Evolutionary conservation across 2,113 vertebrate species (phyloP).

Genomic region (Sialia sialis): DNA sequence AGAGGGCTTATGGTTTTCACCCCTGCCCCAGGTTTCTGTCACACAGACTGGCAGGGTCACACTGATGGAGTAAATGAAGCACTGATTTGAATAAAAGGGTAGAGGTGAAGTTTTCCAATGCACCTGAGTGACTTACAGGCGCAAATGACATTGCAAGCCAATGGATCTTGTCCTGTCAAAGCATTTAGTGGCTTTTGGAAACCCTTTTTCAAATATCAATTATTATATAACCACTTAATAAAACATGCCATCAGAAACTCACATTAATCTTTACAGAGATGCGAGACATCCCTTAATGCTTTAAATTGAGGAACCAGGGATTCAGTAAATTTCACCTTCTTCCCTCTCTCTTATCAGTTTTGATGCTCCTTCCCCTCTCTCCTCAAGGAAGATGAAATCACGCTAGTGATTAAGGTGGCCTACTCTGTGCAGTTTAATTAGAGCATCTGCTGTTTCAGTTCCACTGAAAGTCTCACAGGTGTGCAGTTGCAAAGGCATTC

Average conservation of each 20-base stretch:
- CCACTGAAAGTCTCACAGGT: background rate
- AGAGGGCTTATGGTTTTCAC: background rate
- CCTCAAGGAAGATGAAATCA: slow-evolving; percentile 14
- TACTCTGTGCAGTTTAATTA: slow-evolving; percentile 25
- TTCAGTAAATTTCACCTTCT: background rate
- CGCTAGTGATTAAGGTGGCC: background rate
- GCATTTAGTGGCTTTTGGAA: slow-evolving; percentile 36
- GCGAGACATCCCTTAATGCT: background rate
- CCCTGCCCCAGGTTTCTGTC: background rate
- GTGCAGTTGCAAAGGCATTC: background rate
- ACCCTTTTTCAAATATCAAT: background rate
- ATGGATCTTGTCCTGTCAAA: background rate
- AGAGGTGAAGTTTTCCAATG: slow-evolving; percentile 18
- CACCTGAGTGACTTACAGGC: background rate
- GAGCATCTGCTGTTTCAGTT: background rate
- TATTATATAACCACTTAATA: slow-evolving; percentile 38
- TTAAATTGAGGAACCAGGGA: background rate
- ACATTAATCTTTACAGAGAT: slow-evolving; percentile 27
- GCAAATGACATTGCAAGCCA: slow-evolving; percentile 4
- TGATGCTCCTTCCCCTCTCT: background rate
- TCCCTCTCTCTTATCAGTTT: background rate
- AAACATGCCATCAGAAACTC: background rate
- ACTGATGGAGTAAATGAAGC: background rate
- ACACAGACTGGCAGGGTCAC: background rate
- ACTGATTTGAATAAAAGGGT: slow-evolving; percentile 34